Percentiles rank a stretch among this genome's conserved stretches.
Evolutionary conservation across 1,140 invertebrate genomes (phyloP).

Genomic region (Parapsyche elsis): DNA sequence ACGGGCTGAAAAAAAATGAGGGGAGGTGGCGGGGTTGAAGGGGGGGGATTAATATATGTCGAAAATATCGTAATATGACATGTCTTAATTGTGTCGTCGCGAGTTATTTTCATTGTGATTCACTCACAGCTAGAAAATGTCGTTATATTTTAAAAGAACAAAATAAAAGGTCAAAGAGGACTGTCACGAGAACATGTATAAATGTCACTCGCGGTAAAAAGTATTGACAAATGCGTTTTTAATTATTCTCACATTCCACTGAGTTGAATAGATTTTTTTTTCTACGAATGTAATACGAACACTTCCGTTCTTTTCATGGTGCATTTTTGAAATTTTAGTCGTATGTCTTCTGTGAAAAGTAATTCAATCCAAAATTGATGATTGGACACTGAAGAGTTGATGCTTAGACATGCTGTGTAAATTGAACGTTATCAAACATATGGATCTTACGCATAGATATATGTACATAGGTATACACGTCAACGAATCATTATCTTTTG

Average conservation of each 20-base stretch:
- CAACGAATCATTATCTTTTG: too few species aligned
- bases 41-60: background rate
- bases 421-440: too few species aligned
- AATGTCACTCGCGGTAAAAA: background rate
- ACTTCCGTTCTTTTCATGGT: slow-evolving; percentile 1
- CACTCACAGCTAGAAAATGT: too few species aligned
- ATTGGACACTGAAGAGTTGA: too few species aligned
- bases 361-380: too few species aligned
- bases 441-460: too few species aligned
- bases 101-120: too few species aligned
- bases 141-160: background rate
- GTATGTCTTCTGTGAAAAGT: too few species aligned
- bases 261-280: background rate
- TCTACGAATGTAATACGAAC: background rate
- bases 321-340: background rate
- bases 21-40: background rate
- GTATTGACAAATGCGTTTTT: slow-evolving; percentile 28
- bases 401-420: too few species aligned
- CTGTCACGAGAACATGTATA: slow-evolving; percentile 13
- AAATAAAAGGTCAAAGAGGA: background rate
- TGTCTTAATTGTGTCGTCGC: background rate
- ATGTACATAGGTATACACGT: too few species aligned
- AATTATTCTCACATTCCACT: slow-evolving; percentile 25
- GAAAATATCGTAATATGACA: slow-evolving; percentile 16
- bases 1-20: background rate